Conservation (phyloP, 2,888 invertebrate species). For the Anthrax anthrax region DNA sequence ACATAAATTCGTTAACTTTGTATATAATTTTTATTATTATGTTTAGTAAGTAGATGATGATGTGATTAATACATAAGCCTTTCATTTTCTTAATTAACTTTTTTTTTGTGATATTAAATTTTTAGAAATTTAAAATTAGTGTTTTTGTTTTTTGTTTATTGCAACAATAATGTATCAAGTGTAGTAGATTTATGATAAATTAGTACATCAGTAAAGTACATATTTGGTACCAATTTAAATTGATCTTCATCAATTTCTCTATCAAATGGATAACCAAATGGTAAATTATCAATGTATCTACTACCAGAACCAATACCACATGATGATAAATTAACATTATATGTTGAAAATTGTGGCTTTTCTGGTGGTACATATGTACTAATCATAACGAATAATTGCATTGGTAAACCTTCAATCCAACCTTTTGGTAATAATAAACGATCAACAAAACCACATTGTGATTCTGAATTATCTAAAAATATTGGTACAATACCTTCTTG, state of each 20-base stretch:
- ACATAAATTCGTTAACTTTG: too few relatives aligned
- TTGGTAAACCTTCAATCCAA: slow-evolving; percentile 44
- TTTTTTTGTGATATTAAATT: too few relatives aligned
- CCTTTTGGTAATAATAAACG: slow-evolving; percentile 51
- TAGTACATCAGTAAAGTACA: slow-evolving; percentile 42
- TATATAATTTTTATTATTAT: too few relatives aligned
- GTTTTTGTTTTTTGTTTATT: too few relatives aligned
- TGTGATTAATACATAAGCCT: too few relatives aligned
- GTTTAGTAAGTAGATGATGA: too few relatives aligned
- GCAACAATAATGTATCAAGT: not conserved
- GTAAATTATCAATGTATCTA: slow-evolving; percentile 40
- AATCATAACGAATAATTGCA: slow-evolving; percentile 45
- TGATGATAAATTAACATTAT: slow-evolving; percentile 31
- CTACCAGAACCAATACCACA: slow-evolving; percentile 39
- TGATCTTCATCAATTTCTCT: slow-evolving; percentile 41
- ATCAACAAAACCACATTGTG: slow-evolving; percentile 44
- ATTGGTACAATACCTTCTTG: slow-evolving; percentile 34
- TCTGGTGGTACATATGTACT: slow-evolving; percentile 31
- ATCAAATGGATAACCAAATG: slow-evolving; percentile 59
- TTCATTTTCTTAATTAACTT: too few relatives aligned
- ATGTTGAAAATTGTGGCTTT: slow-evolving; percentile 27
- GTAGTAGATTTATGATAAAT: slow-evolving; percentile 1
- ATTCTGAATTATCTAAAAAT: slow-evolving; percentile 34
- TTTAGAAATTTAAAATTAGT: too few relatives aligned
- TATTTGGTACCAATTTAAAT: slow-evolving; percentile 44